Conservation (phyloP, 1,140 invertebrate species). For the Adelges cooleyi region DNA sequence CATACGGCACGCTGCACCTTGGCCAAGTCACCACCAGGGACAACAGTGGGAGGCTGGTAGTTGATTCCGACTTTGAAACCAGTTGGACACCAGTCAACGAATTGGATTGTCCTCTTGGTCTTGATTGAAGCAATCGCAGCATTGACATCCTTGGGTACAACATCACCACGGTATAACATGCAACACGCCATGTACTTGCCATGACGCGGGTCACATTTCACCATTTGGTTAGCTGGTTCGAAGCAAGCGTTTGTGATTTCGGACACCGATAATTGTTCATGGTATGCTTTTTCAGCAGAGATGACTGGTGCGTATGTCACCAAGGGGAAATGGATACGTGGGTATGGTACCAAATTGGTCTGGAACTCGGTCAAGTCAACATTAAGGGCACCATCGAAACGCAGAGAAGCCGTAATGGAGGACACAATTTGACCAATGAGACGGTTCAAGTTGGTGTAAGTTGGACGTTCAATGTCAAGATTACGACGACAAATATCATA, state of each 20-base stretch:
- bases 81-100: too few species aligned
- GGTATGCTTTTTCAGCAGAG: too few species aligned
- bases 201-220: too few species aligned
- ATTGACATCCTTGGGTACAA: slow-evolving; percentile 70
- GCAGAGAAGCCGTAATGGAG: slow-evolving; percentile 43
- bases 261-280: background rate
- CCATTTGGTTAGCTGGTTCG: too few species aligned
- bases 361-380: slow-evolving; percentile 56
- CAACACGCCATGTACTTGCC: too few species aligned
- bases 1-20: too few species aligned
- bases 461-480: slow-evolving; percentile 46
- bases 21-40: too few species aligned
- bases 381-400: slow-evolving; percentile 52
- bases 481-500: slow-evolving; percentile 78
- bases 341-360: slow-evolving; percentile 52
- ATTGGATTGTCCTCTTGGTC: slow-evolving; percentile 43
- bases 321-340: too few species aligned
- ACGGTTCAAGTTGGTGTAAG: slow-evolving; percentile 42
- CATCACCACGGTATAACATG: slow-evolving; percentile 44
- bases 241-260: background rate
- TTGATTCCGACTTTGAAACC: too few species aligned
- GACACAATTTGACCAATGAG: slow-evolving; percentile 40
- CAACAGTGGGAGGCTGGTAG: too few species aligned
- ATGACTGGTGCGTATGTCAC: too few species aligned
- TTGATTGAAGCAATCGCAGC: slow-evolving; percentile 71